Evolutionary conservation across 2,113 vertebrate genomes (phyloP).

Genomic region (Isurus oxyrinchus): DNA sequence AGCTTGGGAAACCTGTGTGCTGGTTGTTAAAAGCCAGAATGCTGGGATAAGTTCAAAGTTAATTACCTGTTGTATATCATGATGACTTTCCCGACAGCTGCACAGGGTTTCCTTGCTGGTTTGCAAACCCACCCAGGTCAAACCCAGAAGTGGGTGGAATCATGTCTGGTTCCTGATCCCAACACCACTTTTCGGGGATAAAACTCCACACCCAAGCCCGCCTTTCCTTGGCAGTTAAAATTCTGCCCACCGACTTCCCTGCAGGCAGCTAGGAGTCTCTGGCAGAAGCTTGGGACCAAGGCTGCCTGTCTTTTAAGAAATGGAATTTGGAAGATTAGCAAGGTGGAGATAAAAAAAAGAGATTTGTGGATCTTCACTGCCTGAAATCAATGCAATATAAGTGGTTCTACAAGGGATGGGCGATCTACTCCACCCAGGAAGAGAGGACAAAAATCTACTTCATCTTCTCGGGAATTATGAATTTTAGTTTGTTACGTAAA

Average conservation of each 20-base stretch:
- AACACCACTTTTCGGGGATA: too few species aligned
- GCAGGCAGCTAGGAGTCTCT: background rate
- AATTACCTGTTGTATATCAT: background rate
- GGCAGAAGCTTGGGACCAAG: background rate
- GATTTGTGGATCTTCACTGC: background rate
- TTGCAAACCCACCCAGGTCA: too few species aligned
- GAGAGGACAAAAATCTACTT: background rate
- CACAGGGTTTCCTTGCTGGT: too few species aligned
- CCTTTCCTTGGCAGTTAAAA: too few species aligned
- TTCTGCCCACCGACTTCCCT: background rate
- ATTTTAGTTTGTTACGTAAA: background rate
- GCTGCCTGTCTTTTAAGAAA: background rate
- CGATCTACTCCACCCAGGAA: background rate
- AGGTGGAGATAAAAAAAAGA: background rate
- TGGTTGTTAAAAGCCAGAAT: background rate
- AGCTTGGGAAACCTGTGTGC: background rate
- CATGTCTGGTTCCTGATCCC: too few species aligned
- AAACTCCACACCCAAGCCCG: too few species aligned
- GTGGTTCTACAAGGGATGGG: background rate
- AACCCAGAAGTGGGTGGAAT: too few species aligned
- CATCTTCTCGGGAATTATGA: background rate
- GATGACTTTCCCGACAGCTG: background rate
- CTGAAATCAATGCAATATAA: background rate
- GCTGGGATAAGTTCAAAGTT: background rate
- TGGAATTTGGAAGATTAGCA: background rate